Conservation (phyloP, 2,113 vertebrate species). For the Varanus komodoensis region DNA sequence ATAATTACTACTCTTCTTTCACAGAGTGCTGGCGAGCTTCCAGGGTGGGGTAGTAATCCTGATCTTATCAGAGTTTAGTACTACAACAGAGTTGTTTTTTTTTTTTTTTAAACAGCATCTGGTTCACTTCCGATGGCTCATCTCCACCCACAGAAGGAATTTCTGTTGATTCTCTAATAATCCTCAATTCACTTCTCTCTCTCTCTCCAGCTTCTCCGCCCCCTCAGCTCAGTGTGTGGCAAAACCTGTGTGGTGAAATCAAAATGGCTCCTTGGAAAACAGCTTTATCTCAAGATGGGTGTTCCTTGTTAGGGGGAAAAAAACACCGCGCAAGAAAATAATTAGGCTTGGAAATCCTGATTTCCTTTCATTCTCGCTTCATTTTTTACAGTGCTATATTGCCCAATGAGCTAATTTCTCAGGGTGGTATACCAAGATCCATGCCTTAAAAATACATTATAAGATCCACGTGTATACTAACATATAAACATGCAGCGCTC, state of each 20-base stretch:
- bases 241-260: constrained; percentile 33
- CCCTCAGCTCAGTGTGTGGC: constrained; percentile 60
- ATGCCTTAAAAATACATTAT: no score
- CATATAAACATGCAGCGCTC: no score
- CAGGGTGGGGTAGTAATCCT: constrained; percentile 72
- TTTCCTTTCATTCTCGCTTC: no score
- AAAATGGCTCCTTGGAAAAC: neutral
- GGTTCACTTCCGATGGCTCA: constrained; percentile 77
- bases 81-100: constrained; percentile 61
- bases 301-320: neutral
- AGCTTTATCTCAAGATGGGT: neutral
- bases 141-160: constrained; percentile 70
- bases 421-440: no score
- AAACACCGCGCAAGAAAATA: neutral
- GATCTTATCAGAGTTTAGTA: constrained; percentile 78
- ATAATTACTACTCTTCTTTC: constrained; percentile 68
- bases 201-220: constrained; percentile 23
- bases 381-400: no score
- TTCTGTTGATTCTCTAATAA: constrained; percentile 69
- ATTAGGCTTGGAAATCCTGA: neutral
- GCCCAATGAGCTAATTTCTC: no score
- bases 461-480: no score
- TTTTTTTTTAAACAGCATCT: constrained; percentile 73
- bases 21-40: constrained; percentile 57
- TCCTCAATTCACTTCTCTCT: constrained; percentile 64